Percentiles rank a stretch among this genome's conserved stretches.
Conservation (phyloP, 1,140 invertebrate genomes). For the Aphelenchoides besseyi region DNA sequence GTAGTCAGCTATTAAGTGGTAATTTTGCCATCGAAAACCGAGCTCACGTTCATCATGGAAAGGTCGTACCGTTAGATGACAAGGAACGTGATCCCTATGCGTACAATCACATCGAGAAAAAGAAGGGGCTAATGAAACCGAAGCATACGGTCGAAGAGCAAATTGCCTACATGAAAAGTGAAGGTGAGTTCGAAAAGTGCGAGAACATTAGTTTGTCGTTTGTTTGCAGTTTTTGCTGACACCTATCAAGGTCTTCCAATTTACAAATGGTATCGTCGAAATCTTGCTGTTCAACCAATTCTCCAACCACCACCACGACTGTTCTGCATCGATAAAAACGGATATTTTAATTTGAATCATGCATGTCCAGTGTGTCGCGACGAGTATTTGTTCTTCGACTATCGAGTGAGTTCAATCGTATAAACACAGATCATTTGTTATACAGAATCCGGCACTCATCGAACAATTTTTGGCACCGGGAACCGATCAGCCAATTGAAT, state of each 20-base stretch:
- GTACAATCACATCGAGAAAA: constrained; percentile 56
- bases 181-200: constrained; percentile 46
- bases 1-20: background rate
- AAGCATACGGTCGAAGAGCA: constrained; percentile 59
- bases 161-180: constrained; percentile 55
- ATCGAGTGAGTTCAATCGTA: constrained; percentile 40
- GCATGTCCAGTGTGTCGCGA: constrained; percentile 60
- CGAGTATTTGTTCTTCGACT: constrained; percentile 62
- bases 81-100: constrained; percentile 26
- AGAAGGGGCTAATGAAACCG: constrained; percentile 58
- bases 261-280: constrained; percentile 56
- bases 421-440: constrained; percentile 13
- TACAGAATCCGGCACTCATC: constrained; percentile 56
- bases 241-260: constrained; percentile 59
- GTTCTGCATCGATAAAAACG: constrained; percentile 60
- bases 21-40: background rate
- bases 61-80: background rate
- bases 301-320: constrained; percentile 55
- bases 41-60: background rate
- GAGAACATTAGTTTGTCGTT: background rate
- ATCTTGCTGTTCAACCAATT: constrained; percentile 46
- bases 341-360: constrained; percentile 57
- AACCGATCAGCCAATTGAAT: constrained; percentile 54
- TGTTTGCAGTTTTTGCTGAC: constrained; percentile 50
- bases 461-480: constrained; percentile 56